Percentiles rank a stretch among this genome's conserved stretches.
Conservation (phyloP, 2,113 vertebrate species). For the Phyllostomus hastatus region DNA sequence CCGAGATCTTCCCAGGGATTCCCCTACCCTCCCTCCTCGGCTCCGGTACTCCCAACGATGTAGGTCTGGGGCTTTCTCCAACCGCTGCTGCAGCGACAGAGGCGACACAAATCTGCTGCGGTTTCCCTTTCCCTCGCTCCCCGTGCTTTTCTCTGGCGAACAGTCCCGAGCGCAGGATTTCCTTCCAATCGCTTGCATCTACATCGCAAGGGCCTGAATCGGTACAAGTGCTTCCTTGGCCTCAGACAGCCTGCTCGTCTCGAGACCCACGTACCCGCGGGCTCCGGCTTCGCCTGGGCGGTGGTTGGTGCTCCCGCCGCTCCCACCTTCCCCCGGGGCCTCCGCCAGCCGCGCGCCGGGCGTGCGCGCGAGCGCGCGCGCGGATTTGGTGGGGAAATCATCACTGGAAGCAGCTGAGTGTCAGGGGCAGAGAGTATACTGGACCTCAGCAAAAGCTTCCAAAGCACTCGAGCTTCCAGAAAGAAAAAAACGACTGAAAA, state of each 20-base stretch:
- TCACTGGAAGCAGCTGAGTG: slow-evolving; percentile 16
- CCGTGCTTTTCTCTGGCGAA: background rate
- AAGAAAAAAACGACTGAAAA: background rate
- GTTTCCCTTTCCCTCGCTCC: background rate
- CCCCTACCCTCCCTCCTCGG: background rate
- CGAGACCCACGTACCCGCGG: background rate
- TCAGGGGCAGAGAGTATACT: background rate
- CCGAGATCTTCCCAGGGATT: slow-evolving; percentile 43
- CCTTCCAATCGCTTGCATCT: background rate
- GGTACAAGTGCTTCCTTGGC: background rate
- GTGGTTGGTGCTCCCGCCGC: slow-evolving; percentile 26
- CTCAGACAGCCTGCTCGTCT: background rate
- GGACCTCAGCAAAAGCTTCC: slow-evolving; percentile 48
- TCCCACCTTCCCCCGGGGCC: slow-evolving; percentile 50
- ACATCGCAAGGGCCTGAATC: background rate
- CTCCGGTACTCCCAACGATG: background rate
- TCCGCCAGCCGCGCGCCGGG: background rate
- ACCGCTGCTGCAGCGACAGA: background rate
- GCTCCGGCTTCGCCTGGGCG: background rate
- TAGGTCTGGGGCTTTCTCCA: slow-evolving; percentile 14
- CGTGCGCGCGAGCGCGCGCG: slow-evolving; percentile 27
- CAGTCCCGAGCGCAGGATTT: slow-evolving; percentile 31
- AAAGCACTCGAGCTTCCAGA: slow-evolving; percentile 11
- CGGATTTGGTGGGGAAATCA: slow-evolving; percentile 7
- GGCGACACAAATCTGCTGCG: background rate